Percentiles rank a stretch among this genome's conserved stretches.
Conservation (phyloP, 2,888 invertebrate genomes). For the Phortica magna region DNA sequence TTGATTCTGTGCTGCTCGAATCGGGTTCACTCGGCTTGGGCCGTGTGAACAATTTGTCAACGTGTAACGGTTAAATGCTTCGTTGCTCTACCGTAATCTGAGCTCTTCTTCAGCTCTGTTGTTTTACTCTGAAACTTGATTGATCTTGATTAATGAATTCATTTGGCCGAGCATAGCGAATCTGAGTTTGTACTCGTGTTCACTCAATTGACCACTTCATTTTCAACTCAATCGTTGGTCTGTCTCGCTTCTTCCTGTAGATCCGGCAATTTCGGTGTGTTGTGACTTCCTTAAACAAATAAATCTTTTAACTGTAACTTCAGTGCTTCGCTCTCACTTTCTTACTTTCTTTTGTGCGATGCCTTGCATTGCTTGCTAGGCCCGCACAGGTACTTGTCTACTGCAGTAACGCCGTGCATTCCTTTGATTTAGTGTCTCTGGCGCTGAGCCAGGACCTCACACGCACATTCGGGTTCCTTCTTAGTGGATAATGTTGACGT, state of each 20-base stretch:
- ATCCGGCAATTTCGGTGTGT: not conserved
- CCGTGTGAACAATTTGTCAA: slow-evolving; percentile 71
- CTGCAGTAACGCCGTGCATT: slow-evolving; percentile 33
- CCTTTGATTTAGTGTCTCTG: slow-evolving; percentile 31
- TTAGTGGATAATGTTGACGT: not conserved
- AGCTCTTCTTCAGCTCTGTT: slow-evolving; percentile 48
- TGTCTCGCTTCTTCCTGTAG: slow-evolving; percentile 35
- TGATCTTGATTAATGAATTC: slow-evolving; percentile 43
- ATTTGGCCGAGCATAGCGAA: slow-evolving; percentile 52
- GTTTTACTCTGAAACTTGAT: not conserved
- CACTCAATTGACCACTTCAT: not conserved
- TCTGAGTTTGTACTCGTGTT: slow-evolving; percentile 34
- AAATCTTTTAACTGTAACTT: slow-evolving; percentile 42
- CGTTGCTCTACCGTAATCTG: slow-evolving; percentile 53
- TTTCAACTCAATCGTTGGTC: slow-evolving; percentile 47
- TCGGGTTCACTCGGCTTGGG: no score
- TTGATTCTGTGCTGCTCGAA: not conserved
- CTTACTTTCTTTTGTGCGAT: slow-evolving; percentile 28
- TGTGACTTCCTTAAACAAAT: slow-evolving; percentile 64
- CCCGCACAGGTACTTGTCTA: slow-evolving; percentile 41
- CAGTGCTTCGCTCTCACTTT: slow-evolving; percentile 24
- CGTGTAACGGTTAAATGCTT: slow-evolving; percentile 64
- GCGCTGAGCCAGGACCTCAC: slow-evolving; percentile 54
- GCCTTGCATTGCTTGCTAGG: slow-evolving; percentile 6
- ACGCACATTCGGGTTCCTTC: not conserved